Conservation (phyloP, 1,140 invertebrate species). For the Hylaeus anthracinus region DNA sequence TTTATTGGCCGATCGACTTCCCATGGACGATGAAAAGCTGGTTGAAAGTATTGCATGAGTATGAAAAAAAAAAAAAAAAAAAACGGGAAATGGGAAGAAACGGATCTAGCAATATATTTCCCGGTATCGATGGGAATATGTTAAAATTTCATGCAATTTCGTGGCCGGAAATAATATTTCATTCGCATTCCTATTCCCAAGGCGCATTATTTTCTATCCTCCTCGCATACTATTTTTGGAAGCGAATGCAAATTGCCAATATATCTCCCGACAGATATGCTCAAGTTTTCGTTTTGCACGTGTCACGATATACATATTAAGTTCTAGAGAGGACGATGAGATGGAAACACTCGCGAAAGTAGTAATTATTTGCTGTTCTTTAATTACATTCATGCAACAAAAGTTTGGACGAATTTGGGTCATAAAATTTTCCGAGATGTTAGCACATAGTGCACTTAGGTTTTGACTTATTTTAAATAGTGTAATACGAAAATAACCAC, state of each 20-base stretch:
- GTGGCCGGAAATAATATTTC: background rate
- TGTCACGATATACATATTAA: background rate
- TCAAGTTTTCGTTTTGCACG: background rate
- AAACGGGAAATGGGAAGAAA: background rate
- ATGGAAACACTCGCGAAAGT: too few relatives aligned
- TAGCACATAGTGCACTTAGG: too few relatives aligned
- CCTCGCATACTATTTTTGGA: background rate
- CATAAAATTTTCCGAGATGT: too few relatives aligned
- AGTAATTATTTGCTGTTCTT: too few relatives aligned
- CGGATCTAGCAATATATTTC: constrained; percentile 1
- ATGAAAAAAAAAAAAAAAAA: constrained; percentile 2
- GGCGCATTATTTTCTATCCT: background rate
- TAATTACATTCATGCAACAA: too few relatives aligned
- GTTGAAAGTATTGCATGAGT: background rate
- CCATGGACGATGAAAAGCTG: constrained; percentile 7
- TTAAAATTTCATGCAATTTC: constrained; percentile 33
- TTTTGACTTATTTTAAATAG: too few relatives aligned
- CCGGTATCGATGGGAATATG: constrained; percentile 1
- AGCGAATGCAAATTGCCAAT: background rate
- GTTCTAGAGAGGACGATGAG: too few relatives aligned
- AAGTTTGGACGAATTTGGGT: too few relatives aligned
- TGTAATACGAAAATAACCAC: too few relatives aligned
- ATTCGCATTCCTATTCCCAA: background rate
- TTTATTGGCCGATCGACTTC: constrained; percentile 26
- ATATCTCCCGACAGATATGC: background rate